These are phyloP conservation scores for Coronaproctus castanopsis DNA, from an alignment of 2,888 invertebrate species.

Conservation along the genomic window DNA sequence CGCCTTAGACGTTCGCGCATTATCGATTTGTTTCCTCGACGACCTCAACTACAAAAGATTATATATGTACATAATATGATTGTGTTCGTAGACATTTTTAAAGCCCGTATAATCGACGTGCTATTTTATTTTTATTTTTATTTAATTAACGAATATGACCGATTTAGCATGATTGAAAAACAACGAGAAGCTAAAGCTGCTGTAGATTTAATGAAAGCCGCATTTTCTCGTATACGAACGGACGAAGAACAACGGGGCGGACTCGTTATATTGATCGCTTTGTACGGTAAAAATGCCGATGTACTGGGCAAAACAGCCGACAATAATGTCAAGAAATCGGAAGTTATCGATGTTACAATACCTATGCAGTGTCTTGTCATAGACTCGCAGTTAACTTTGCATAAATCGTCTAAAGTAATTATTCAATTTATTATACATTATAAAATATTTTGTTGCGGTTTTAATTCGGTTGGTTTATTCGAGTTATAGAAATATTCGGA, in stretches of 20 bases:
- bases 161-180: constrained; percentile 49
- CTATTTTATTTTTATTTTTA: too few relatives aligned
- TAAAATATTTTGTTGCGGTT: too few relatives aligned
- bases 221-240: constrained; percentile 57
- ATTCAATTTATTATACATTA: not conserved
- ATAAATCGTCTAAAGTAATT: constrained; percentile 64
- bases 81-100: too few relatives aligned
- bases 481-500: too few relatives aligned
- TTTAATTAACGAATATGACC: too few relatives aligned
- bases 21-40: too few relatives aligned
- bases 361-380: constrained; percentile 84
- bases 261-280: constrained; percentile 61
- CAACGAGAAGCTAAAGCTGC: constrained; percentile 68
- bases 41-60: too few relatives aligned
- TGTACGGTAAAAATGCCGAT: constrained; percentile 42
- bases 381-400: constrained; percentile 67
- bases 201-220: constrained; percentile 74
- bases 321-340: constrained; percentile 26
- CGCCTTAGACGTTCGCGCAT: too few relatives aligned
- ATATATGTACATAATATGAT: too few relatives aligned
- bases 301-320: constrained; percentile 25
- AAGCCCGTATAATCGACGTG: too few relatives aligned
- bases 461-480: too few relatives aligned
- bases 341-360: constrained; percentile 73
- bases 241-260: constrained; percentile 69